Conservation (phyloP, 1,140 invertebrate genomes). For the Maconellicoccus hirsutus region DNA sequence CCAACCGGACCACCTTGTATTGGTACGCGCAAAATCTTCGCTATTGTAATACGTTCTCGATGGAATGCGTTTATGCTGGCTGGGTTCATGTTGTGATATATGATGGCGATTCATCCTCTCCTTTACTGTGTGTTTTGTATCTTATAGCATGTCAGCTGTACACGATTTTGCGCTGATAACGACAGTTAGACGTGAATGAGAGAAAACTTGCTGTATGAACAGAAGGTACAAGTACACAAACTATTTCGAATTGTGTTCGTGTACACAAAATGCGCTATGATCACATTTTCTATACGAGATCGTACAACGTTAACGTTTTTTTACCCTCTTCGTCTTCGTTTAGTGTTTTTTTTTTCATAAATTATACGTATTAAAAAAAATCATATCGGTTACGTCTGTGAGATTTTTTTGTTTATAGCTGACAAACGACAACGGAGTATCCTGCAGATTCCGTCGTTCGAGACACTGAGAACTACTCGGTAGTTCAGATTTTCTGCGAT, state of each 20-base stretch:
- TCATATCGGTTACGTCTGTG: not conserved
- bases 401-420: not conserved
- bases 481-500: not conserved
- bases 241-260: slow-evolving; percentile 16
- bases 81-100: slow-evolving; percentile 16
- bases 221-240: slow-evolving; percentile 18
- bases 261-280: slow-evolving; percentile 8
- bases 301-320: not conserved
- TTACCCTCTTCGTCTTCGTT: too few relatives aligned
- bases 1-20: slow-evolving; percentile 12
- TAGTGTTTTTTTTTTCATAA: not conserved
- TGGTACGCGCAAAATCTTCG: not conserved
- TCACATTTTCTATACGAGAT: slow-evolving; percentile 10
- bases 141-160: slow-evolving; percentile 15
- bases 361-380: not conserved
- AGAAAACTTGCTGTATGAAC: not conserved
- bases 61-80: slow-evolving; percentile 19
- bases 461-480: not conserved
- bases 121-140: not conserved
- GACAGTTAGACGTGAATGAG: slow-evolving; percentile 20
- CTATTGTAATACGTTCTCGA: slow-evolving; percentile 16
- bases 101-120: slow-evolving; percentile 21
- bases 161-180: slow-evolving; percentile 21
- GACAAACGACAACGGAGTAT: too few relatives aligned
- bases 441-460: too few relatives aligned